Base-by-base conservation (phyloP, 1,140 invertebrate genomes). In the Drosophila sucinea region DNA sequence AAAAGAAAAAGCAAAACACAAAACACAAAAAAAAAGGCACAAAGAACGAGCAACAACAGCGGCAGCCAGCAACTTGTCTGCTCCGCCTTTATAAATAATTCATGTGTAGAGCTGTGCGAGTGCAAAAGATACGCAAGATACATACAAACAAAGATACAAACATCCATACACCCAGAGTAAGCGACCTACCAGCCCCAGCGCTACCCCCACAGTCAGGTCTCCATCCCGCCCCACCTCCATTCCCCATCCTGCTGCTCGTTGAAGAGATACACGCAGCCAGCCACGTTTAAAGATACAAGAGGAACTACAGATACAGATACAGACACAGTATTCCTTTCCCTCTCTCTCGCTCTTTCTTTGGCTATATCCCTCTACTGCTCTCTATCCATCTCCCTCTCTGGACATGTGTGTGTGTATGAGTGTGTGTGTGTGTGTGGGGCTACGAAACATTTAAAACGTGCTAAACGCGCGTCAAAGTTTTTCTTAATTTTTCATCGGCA, bases 51-150 rank as follows among this genome's bases (percentile, higher is more conserved):
- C 74, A 74, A 74, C 79, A 76, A 75, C 64, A 86, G 73, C 84
- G 67, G 75, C 89, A 90, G 79, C 66, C 44, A 79, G 79, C 87
- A 85, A 90, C 90, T 91, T 87, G 90, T 91, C 90, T 91, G 91
- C 91, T 91, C 91, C 91, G 91, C 91, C 91, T 92, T 92, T 92
- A 92, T 92, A 92, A 92, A 92, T 92, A 92, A 92, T 92, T 91
- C 90, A 92, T 92, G 84, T 89, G 84, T 87, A 89, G 17, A 17
- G 73, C 81, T 75, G 23, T 51, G 84, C 70, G 83, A 87, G 83
- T 89, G 83, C 83, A 84, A 87, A 73, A 83, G 83, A 91, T 79
- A 91, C 77, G 77, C 80, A 89, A 85, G 77, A 89, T 91, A 87
- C 47, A 67, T 66, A 41, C 30, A 33, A 10, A 23, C 47, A 51